Conservation (phyloP, 2,888 invertebrate genomes). For the Heliconius erato region DNA sequence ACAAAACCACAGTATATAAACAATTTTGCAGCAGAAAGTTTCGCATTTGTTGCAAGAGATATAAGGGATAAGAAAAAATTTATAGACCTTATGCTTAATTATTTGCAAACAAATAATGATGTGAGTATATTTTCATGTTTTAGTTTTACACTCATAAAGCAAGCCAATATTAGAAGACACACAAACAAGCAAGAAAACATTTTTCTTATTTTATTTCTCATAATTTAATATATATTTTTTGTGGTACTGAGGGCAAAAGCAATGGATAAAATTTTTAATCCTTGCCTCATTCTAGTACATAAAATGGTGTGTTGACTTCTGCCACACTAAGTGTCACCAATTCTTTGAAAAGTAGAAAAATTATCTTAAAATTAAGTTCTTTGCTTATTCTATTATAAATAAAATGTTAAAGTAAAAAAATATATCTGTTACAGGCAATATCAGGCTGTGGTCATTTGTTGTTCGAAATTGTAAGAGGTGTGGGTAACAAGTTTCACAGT, state of each 20-base stretch:
- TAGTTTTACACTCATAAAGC: too few relatives aligned
- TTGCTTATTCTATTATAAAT: too few relatives aligned
- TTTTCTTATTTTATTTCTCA: too few relatives aligned
- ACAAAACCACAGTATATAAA: slow-evolving; percentile 93
- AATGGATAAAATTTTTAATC: too few relatives aligned
- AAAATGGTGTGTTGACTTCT: too few relatives aligned
- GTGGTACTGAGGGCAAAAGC: too few relatives aligned
- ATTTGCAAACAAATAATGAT: slow-evolving; percentile 88
- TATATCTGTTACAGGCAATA: slow-evolving; percentile 86
- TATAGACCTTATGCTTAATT: slow-evolving; percentile 88
- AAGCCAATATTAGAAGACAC: too few relatives aligned
- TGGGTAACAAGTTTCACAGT: slow-evolving; percentile 94
- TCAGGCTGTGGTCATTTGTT: slow-evolving; percentile 94
- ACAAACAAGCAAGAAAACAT: too few relatives aligned
- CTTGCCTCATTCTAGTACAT: too few relatives aligned
- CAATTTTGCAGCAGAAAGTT: slow-evolving; percentile 98
- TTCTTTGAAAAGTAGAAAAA: too few relatives aligned
- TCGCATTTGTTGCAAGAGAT: slow-evolving; percentile 97
- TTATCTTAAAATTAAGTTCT: neutral
- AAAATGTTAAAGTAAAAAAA: neutral
- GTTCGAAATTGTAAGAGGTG: slow-evolving; percentile 95
- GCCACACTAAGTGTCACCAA: too few relatives aligned
- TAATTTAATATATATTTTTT: too few relatives aligned
- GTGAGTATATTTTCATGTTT: slow-evolving; percentile 79
- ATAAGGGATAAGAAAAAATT: slow-evolving; percentile 92